Base-by-base conservation (phyloP, 2,888 invertebrate genomes). In the Branchellion lobata region DNA sequence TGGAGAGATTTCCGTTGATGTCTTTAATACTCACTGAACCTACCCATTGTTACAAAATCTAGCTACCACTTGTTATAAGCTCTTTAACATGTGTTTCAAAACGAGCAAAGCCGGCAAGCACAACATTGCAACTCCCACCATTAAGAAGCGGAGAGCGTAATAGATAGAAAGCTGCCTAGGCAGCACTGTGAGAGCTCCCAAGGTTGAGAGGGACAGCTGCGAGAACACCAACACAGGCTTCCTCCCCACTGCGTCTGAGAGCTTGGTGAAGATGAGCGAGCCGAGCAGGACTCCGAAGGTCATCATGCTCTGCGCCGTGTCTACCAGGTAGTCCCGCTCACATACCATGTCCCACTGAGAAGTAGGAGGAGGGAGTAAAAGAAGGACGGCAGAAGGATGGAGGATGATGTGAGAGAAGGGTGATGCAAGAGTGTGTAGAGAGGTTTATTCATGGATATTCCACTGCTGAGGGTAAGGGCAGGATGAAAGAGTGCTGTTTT, bases 231-330 rank as follows among this genome's bases (percentile, higher is more conserved):
- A 82, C 0, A 84, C 80, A 0, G 83, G 83, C 47, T 84, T 84
- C 29, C 85, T 82, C 11, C 85, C 85, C 36, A 81, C 83, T 31
- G 83, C 80, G 81, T 86, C 85, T 2, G 85, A 82, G 8, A 85
- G 57, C n/a, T 84, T 81, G 0, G 85, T 83, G 79, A 84, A 84
- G 1, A 84, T 33, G 5, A 85, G 72, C n/a, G 85, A 84, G 0
- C 85, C 85, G 1, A 84, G 79, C 27, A 84, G 84, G 78, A 85
- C 85, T 1, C 86, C 86, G 1, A 82, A 81, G 36, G 83, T 82
- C 61, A 85, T 84, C 36, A 85, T 78, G 0, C 85, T 84, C 82
- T 86, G 85, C 0, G 85, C 83, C 24, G 85, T 82, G 34, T 85
- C 84, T 24, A 84, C 83, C 53, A 84, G 81, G 65, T 84, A 83